Conservation (phyloP, 2,888 invertebrate genomes). For the Brachycybe producta region DNA sequence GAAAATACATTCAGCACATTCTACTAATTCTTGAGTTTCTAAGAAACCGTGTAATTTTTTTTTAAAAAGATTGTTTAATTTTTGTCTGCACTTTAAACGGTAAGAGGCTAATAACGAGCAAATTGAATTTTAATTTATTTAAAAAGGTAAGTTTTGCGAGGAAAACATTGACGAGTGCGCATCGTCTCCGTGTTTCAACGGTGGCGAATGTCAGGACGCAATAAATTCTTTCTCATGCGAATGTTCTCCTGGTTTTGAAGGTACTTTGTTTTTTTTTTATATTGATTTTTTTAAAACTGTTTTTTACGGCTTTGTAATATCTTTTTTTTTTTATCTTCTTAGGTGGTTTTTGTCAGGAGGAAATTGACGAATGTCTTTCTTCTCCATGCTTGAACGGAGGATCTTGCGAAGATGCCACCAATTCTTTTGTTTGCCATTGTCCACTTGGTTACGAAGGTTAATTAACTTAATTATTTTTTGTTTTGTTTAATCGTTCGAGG, state of each 20-base stretch:
- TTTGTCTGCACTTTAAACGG: too few relatives aligned
- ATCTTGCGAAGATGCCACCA: constrained; percentile 16
- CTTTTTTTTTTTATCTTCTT: constrained; percentile 1
- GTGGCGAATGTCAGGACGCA: constrained; percentile 7
- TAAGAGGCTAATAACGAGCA: too few relatives aligned
- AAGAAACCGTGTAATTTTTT: too few relatives aligned
- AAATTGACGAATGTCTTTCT: constrained; percentile 20
- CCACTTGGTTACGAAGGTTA: constrained; percentile 21
- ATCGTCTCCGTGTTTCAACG: constrained; percentile 8
- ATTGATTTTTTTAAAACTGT: background rate
- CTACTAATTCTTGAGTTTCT: too few relatives aligned
- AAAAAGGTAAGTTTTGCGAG: constrained; percentile 6
- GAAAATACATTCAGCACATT: too few relatives aligned
- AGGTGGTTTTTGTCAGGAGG: constrained; percentile 21
- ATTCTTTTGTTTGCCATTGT: constrained; percentile 21
- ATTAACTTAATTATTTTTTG: background rate
- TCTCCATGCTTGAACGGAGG: constrained; percentile 20
- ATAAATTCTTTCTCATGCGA: background rate
- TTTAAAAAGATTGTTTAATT: too few relatives aligned
- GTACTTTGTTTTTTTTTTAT: background rate
- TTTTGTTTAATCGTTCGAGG: background rate
- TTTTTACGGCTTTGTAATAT: constrained; percentile 11
- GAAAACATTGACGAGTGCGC: constrained; percentile 9
- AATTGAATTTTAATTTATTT: background rate
- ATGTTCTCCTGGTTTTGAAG: constrained; percentile 5